Percentiles rank a stretch among this genome's conserved stretches.
These are phyloP conservation scores for Rhinella marina DNA, from an alignment of 2,797 vertebrate species.

Conservation along the genomic window DNA sequence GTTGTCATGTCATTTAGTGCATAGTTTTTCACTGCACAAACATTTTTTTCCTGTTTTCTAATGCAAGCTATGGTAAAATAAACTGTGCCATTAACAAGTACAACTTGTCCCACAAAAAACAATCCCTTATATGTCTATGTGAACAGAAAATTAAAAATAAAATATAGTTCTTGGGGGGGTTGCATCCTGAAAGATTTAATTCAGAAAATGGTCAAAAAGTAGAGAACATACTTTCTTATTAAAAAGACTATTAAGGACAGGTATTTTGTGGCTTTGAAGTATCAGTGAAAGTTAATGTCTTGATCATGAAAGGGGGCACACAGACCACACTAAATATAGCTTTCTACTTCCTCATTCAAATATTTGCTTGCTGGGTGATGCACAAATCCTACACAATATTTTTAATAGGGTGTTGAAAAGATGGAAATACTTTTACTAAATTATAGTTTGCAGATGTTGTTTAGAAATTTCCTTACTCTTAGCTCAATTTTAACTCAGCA, in stretches of 20 bases:
- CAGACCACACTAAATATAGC: slow-evolving; percentile 19
- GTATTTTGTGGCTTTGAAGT: neutral
- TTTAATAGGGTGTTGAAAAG: slow-evolving; percentile 34
- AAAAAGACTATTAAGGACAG: neutral
- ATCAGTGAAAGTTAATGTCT: neutral
- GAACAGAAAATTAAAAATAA: no score
- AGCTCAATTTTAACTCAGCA: slow-evolving; percentile 22
- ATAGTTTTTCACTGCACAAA: no score
- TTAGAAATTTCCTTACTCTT: slow-evolving; percentile 32
- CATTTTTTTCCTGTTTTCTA: no score
- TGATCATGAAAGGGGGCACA: neutral
- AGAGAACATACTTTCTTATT: neutral
- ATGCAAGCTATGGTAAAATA: no score
- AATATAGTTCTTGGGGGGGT: no score
- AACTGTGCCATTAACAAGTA: no score
- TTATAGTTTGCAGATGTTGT: slow-evolving; percentile 43
- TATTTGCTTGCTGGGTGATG: slow-evolving; percentile 30
- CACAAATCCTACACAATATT: slow-evolving; percentile 8
- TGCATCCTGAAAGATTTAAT: neutral
- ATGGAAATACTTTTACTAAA: slow-evolving; percentile 41
- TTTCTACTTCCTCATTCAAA: slow-evolving; percentile 26
- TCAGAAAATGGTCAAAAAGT: neutral
- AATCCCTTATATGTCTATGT: no score
- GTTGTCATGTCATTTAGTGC: no score
- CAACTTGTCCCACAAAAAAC: no score